Conservation (phyloP, 2,797 vertebrate species). For the Myotis planiceps region DNA sequence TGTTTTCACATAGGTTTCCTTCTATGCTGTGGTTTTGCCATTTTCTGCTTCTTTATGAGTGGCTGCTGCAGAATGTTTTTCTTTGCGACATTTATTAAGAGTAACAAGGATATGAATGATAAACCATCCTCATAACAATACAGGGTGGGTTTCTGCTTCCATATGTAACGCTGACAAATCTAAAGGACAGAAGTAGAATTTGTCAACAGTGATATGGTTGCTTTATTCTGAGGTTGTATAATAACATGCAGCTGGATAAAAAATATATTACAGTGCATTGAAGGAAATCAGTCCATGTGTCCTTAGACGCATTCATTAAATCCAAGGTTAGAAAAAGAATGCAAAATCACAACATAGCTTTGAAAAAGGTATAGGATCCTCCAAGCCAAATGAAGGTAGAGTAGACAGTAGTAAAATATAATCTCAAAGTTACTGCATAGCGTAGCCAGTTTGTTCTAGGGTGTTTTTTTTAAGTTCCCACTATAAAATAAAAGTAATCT, state of each 20-base stretch:
- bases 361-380: neutral
- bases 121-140: constrained; percentile 74
- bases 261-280: constrained; percentile 71
- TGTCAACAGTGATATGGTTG: constrained; percentile 71
- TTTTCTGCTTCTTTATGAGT: constrained; percentile 88
- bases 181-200: constrained; percentile 77
- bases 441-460: neutral
- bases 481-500: neutral
- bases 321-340: constrained; percentile 76
- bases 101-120: constrained; percentile 86
- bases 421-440: constrained; percentile 14
- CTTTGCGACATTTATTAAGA: constrained; percentile 86
- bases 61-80: constrained; percentile 86
- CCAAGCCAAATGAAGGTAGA: neutral
- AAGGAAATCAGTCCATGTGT: constrained; percentile 80
- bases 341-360: constrained; percentile 54
- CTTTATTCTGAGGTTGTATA: constrained; percentile 82
- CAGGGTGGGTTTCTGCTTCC: constrained; percentile 75
- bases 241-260: constrained; percentile 81
- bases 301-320: constrained; percentile 81
- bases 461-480: neutral
- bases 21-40: constrained; percentile 86
- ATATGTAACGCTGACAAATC: constrained; percentile 72
- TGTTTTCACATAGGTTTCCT: constrained; percentile 91
- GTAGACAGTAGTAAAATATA: neutral